phyloP scores from a whole-genome alignment of 2,888 invertebrate species.

The Melinaea menophilus region DNA sequence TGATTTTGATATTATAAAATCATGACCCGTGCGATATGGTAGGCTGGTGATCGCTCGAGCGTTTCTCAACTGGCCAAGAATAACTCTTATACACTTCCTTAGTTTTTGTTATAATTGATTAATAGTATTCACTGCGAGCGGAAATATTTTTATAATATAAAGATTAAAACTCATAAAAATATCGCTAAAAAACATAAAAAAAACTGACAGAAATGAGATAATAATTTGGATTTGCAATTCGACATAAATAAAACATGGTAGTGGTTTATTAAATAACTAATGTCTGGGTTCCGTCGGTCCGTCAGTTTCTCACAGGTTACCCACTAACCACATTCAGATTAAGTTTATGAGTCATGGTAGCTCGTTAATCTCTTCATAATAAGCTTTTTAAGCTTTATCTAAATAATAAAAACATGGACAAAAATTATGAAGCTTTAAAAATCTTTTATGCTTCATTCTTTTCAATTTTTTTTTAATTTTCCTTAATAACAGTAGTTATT shows the following conservation, averaged over 20 bases:
- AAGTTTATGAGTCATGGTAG: not conserved
- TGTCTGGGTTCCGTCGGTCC: constrained; percentile 10
- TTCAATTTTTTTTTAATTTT: too few species aligned
- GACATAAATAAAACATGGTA: not conserved
- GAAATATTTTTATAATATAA: constrained; percentile 19
- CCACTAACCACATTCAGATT: constrained; percentile 49
- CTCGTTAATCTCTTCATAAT: not conserved
- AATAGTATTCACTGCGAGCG: constrained; percentile 32
- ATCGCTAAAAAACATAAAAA: too few species aligned
- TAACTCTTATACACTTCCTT: constrained; percentile 50
- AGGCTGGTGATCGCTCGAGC: constrained; percentile 62
- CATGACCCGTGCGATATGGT: constrained; percentile 65
- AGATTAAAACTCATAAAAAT: too few species aligned
- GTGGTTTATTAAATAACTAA: not conserved
- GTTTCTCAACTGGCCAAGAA: constrained; percentile 36
- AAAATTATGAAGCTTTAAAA: too few species aligned
- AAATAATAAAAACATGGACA: too few species aligned
- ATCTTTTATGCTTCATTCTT: too few species aligned
- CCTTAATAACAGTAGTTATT: too few species aligned
- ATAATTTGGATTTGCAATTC: too few species aligned
- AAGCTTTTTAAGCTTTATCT: not conserved
- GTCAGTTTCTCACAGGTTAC: constrained; percentile 54
- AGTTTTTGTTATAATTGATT: constrained; percentile 39
- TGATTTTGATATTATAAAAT: constrained; percentile 22
- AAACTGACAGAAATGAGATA: too few species aligned